phyloP scores from a whole-genome alignment of 1,140 invertebrate species.

The Brachionus koreanus region DNA sequence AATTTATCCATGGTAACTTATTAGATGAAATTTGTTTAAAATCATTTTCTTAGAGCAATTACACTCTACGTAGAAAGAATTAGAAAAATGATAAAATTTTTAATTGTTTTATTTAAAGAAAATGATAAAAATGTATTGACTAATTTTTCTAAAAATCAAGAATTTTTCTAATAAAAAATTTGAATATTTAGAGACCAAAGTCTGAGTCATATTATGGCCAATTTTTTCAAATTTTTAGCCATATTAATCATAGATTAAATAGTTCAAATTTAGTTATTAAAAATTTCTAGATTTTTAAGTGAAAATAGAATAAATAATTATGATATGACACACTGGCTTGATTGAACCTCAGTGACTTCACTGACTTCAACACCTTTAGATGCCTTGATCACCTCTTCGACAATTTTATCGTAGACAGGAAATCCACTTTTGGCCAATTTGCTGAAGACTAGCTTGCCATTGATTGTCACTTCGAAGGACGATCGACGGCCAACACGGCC shows the following conservation, averaged over 20 bases:
- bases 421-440: slow-evolving; percentile 25
- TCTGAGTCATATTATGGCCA: not conserved
- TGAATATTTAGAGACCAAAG: not conserved
- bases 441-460: slow-evolving; percentile 34
- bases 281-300: not conserved
- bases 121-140: not conserved
- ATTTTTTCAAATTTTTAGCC: slow-evolving; percentile 25
- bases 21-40: not conserved
- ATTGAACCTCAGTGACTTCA: slow-evolving; percentile 8
- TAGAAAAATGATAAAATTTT: not conserved
- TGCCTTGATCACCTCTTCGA: slow-evolving; percentile 28
- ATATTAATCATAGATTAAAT: slow-evolving; percentile 15
- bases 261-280: not conserved
- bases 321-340: slow-evolving; percentile 9
- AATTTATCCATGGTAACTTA: not conserved
- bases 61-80: not conserved
- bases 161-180: not conserved
- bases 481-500: slow-evolving; percentile 35
- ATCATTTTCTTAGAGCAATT: slow-evolving; percentile 15
- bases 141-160: slow-evolving; percentile 8
- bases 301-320: slow-evolving; percentile 1
- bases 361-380: not conserved
- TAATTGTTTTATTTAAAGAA: not conserved
- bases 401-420: not conserved
- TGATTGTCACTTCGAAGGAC: slow-evolving; percentile 40